Percentiles rank a stretch among this genome's conserved stretches.
These are phyloP conservation scores for Calliphora vomitoria DNA, from an alignment of 2,888 invertebrate genomes.

Conservation along the genomic window DNA sequence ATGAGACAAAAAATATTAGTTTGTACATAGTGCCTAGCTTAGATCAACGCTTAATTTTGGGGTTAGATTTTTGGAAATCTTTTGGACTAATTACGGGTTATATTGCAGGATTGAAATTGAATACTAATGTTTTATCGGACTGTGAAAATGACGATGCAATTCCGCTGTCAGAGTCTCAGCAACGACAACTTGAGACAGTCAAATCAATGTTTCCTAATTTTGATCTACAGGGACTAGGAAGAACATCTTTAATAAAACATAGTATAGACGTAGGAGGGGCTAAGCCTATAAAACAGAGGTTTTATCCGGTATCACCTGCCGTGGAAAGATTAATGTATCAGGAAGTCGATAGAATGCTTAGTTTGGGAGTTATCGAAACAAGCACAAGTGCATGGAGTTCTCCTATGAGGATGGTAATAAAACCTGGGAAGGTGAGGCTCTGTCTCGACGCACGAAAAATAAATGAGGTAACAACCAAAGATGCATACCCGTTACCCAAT, in stretches of 20 bases:
- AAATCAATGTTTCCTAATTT: slow-evolving; percentile 2
- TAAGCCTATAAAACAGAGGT: slow-evolving; percentile 70
- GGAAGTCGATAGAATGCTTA: slow-evolving; percentile 79
- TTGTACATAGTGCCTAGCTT: background rate
- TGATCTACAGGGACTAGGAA: slow-evolving; percentile 42
- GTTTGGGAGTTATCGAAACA: slow-evolving; percentile 76
- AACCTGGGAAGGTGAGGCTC: slow-evolving; percentile 41
- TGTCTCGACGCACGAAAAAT: slow-evolving; percentile 38
- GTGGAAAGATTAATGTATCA: slow-evolving; percentile 67
- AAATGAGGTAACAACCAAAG: background rate
- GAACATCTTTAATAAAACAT: slow-evolving; percentile 58
- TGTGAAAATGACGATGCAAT: background rate
- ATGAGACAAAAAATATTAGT: background rate
- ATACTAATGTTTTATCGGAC: background rate
- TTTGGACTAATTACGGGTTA: background rate
- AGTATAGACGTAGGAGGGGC: slow-evolving; percentile 63
- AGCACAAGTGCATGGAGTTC: slow-evolving; percentile 62
- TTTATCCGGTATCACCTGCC: slow-evolving; percentile 68
- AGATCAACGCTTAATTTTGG: background rate
- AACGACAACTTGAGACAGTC: background rate
- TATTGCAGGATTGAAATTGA: background rate
- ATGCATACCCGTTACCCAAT: slow-evolving; percentile 20
- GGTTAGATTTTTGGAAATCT: background rate
- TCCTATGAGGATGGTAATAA: slow-evolving; percentile 34
- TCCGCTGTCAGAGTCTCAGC: background rate